These are phyloP conservation scores for Puntigrus tetrazona DNA, from an alignment of 2,113 vertebrate species.

Conservation along the genomic window DNA sequence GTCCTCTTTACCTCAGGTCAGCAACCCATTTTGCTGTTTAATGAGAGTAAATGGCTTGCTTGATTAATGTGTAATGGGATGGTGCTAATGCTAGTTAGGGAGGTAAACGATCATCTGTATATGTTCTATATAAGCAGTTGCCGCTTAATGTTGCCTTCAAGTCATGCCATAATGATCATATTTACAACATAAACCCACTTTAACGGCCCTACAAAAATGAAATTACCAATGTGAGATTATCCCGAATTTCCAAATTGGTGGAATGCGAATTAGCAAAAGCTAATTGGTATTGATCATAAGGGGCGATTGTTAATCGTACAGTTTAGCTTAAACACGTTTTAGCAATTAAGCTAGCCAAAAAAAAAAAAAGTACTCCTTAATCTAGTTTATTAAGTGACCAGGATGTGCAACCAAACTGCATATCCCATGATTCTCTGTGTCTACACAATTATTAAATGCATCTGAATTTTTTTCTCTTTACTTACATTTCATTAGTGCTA, in stretches of 20 bases:
- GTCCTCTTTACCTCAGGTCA: slow-evolving; percentile 18
- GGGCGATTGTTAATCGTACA: background rate
- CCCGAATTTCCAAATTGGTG: background rate
- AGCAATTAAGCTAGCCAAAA: background rate
- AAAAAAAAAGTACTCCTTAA: background rate
- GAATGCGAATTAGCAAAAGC: background rate
- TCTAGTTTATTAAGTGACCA: background rate
- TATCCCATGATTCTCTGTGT: background rate
- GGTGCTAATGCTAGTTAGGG: slow-evolving; percentile 7
- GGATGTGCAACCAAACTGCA: background rate
- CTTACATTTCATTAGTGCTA: background rate
- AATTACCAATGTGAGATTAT: background rate
- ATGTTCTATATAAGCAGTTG: background rate
- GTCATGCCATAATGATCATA: background rate
- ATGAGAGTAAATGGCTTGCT: slow-evolving; percentile 26
- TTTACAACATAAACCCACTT: background rate
- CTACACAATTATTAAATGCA: background rate
- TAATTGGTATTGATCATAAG: slow-evolving; percentile 9
- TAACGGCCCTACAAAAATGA: background rate
- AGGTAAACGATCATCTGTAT: background rate
- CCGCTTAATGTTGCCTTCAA: background rate
- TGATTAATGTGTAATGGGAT: slow-evolving; percentile 26
- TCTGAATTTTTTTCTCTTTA: background rate
- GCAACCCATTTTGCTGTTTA: slow-evolving; percentile 13
- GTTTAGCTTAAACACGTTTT: background rate